Conservation (phyloP, 2,797 vertebrate species). For the Paedocypris micromegethes region DNA sequence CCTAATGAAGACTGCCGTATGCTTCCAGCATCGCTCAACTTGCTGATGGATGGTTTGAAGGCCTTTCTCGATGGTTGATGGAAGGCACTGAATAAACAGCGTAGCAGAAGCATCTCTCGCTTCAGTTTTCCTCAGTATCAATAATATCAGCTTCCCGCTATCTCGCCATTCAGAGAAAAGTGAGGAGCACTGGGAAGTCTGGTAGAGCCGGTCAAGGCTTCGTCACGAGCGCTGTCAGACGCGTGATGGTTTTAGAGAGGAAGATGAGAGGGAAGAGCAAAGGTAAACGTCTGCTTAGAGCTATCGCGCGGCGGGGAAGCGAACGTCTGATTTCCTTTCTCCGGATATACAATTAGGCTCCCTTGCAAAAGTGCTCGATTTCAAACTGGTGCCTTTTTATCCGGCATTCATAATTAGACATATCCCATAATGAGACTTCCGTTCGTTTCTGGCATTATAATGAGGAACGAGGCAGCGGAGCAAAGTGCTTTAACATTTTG, state of each 20-base stretch:
- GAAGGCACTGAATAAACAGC: constrained; percentile 42
- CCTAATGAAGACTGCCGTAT: constrained; percentile 41
- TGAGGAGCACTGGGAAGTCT: constrained; percentile 17
- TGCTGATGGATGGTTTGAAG: constrained; percentile 44
- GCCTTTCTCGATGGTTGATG: constrained; percentile 37
- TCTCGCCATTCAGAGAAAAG: constrained; percentile 22
- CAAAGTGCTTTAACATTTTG: constrained; percentile 8
- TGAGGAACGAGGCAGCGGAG: neutral
- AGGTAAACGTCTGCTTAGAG: neutral
- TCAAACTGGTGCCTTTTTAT: constrained; percentile 5
- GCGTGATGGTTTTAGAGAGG: neutral
- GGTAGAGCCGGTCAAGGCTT: constrained; percentile 22
- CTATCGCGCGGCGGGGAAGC: no score
- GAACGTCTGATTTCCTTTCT: no score
- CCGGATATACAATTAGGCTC: neutral
- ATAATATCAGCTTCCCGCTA: constrained; percentile 23
- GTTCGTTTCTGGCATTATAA: constrained; percentile 1
- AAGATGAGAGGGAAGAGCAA: neutral
- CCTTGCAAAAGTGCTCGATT: constrained; percentile 8
- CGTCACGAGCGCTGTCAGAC: constrained; percentile 28
- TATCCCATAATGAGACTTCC: constrained; percentile 8
- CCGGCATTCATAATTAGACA: constrained; percentile 11
- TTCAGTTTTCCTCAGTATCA: neutral
- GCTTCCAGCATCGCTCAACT: constrained; percentile 28
- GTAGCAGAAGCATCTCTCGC: constrained; percentile 22